These are phyloP conservation scores for Reticulitermes lucifugus DNA, from an alignment of 2,888 invertebrate genomes.

Conservation along the genomic window DNA sequence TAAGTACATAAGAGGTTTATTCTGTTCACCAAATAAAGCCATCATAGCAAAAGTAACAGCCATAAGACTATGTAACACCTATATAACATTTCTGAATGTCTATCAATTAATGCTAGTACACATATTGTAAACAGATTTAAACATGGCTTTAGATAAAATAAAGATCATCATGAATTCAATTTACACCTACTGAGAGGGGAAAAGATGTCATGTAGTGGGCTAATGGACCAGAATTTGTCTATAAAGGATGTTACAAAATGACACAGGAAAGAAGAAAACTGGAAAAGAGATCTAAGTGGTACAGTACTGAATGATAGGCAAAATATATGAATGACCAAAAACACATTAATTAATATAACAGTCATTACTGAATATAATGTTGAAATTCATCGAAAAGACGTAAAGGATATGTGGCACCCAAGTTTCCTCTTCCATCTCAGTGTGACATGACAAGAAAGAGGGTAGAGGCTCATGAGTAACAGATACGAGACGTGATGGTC, in stretches of 20 bases:
- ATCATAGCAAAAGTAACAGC: background rate
- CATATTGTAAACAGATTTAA: background rate
- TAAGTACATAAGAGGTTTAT: too few species aligned
- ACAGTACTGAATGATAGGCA: slow-evolving; percentile 43
- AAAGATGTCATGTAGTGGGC: background rate
- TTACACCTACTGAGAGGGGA: background rate
- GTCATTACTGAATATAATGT: slow-evolving; percentile 37
- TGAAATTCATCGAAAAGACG: slow-evolving; percentile 27
- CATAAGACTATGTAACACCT: background rate
- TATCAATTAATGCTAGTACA: background rate
- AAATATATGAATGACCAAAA: slow-evolving; percentile 39
- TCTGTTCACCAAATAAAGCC: too few species aligned
- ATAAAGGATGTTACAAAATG: background rate
- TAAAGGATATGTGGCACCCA: slow-evolving; percentile 32
- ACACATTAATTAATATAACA: slow-evolving; percentile 43
- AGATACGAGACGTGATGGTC: slow-evolving; percentile 10
- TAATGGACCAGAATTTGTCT: background rate
- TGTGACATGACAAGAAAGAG: slow-evolving; percentile 3
- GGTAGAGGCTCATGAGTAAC: slow-evolving; percentile 18
- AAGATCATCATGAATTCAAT: background rate
- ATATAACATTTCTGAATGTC: background rate
- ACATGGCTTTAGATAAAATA: background rate
- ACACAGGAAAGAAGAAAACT: slow-evolving; percentile 1
- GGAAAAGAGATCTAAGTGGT: background rate
- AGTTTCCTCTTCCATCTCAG: background rate